A percentile compares a stretch with the other conserved stretches of the same genome.
Conservation (phyloP, 2,888 invertebrate genomes). For the Cosmia pyralina region DNA sequence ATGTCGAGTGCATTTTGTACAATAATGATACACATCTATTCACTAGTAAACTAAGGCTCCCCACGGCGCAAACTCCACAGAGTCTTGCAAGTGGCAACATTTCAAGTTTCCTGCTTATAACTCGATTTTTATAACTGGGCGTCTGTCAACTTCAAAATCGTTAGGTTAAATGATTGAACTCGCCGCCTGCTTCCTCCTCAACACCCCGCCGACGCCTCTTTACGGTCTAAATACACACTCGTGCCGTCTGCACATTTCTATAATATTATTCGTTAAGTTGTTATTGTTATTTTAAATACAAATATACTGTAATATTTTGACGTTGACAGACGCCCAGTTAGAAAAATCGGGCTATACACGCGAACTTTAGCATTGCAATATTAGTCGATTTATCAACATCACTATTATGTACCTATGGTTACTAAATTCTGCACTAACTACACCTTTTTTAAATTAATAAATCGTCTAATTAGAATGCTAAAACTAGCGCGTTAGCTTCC, state of each 20-base stretch:
- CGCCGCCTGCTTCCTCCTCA: too few relatives aligned
- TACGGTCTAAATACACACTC: too few relatives aligned
- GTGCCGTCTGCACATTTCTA: too few relatives aligned
- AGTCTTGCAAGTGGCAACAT: conserved; percentile 63
- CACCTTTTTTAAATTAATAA: conserved; percentile 51
- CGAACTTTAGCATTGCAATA: conserved; percentile 54
- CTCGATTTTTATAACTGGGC: too few relatives aligned
- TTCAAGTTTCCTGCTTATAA: conserved; percentile 58
- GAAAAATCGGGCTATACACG: conserved; percentile 36
- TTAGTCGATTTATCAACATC: conserved; percentile 48
- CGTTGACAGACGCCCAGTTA: too few relatives aligned
- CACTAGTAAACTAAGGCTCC: conserved; percentile 77
- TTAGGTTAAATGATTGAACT: too few relatives aligned
- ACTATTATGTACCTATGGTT: conserved; percentile 55
- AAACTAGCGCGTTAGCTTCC: conserved; percentile 39
- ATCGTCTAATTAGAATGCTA: conserved; percentile 53
- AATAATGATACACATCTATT: conserved; percentile 85
- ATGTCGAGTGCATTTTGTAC: conserved; percentile 87
- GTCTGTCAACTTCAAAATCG: too few relatives aligned
- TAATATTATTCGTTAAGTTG: too few relatives aligned
- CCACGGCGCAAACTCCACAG: conserved; percentile 57
- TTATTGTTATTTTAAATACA: too few relatives aligned
- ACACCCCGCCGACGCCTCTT: too few relatives aligned
- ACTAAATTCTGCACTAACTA: conserved; percentile 59
- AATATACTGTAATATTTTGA: too few relatives aligned